Evolutionary conservation across 2,888 invertebrate genomes (phyloP), one percentile per base, ranked within the genome.

Genomic region (Drymonia ruficornis): DNA sequence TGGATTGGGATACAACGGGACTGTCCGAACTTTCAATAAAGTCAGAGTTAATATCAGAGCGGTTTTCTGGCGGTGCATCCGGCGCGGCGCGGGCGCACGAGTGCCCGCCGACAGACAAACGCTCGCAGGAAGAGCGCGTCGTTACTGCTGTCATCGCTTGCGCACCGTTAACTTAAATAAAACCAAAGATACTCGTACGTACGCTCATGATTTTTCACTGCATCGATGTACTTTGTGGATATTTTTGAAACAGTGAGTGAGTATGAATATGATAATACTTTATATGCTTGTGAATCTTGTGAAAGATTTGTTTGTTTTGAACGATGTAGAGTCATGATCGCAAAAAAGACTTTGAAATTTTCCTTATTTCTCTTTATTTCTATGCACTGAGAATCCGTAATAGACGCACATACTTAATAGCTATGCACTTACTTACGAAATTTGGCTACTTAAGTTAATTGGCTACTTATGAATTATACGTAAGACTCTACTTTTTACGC

Each of bases 111-210:
- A 91, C 81, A 82, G 90, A 91, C 83, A 88, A 83, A 90, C 81
- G 88, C 81, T 78, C 79, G 84, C 86, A 86, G 91, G 91, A 91
- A 86, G 88, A 84, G 81, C 76, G 81, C 82, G 85, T 81, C 88
- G 90, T 89, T 90, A 87, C 75, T 70, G 83, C 89, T 89, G 91
- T 91, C 91, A 80, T 86, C 91, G 84, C 82, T 80, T 65, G 58
- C 56, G 65, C 67, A 65, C 65, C 63, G 55, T 65, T 71, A 73
- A 69, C 76, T 72, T 84, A 86, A 86, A 86, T 84, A 86, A 81
- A 83, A 74, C 61, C 65, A 56, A 53, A 34, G 49, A 43, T 40
- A 40, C 15, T 45, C 45, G 28, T 13, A 13, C 36, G 36, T 40
- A 72, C 67, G 65, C 65, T 63, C 63, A 60, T 61, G 68, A 71